phyloP scores from a whole-genome alignment of 2,888 invertebrate species.

The Meteorus colon region DNA sequence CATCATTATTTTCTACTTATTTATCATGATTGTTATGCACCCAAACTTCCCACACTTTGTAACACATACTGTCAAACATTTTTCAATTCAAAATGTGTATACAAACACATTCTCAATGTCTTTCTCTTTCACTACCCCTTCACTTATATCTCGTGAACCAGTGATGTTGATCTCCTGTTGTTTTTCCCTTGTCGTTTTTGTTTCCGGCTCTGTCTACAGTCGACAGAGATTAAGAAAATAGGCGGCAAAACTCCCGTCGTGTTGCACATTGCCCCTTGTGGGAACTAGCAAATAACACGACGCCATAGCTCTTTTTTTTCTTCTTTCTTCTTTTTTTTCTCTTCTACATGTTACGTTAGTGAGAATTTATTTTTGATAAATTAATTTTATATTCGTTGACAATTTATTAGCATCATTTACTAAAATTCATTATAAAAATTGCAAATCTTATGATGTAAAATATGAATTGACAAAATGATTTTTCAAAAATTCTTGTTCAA shows the following conservation, averaged over 20 bases:
- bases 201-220: conserved; percentile 47
- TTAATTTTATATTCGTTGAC: no score
- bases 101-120: conserved; percentile 5
- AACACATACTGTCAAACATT: not conserved
- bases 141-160: conserved; percentile 38
- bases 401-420: no score
- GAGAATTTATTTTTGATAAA: not conserved
- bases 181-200: conserved; percentile 54
- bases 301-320: not conserved
- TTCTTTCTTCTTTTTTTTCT: not conserved
- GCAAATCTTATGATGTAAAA: no score
- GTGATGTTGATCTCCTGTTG: conserved; percentile 54
- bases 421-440: no score
- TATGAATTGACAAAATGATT: no score
- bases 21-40: conserved; percentile 12
- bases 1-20: no score
- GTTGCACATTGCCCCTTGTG: conserved; percentile 46
- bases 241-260: conserved; percentile 63
- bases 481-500: no score
- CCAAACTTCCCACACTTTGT: conserved; percentile 47
- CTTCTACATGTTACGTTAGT: not conserved
- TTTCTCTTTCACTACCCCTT: conserved; percentile 27
- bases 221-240: conserved; percentile 68
- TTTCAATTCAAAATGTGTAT: no score
- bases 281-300: conserved; percentile 39